phyloP scores from a whole-genome alignment of 2,113 vertebrate species.

The Aphyosemion australe region DNA sequence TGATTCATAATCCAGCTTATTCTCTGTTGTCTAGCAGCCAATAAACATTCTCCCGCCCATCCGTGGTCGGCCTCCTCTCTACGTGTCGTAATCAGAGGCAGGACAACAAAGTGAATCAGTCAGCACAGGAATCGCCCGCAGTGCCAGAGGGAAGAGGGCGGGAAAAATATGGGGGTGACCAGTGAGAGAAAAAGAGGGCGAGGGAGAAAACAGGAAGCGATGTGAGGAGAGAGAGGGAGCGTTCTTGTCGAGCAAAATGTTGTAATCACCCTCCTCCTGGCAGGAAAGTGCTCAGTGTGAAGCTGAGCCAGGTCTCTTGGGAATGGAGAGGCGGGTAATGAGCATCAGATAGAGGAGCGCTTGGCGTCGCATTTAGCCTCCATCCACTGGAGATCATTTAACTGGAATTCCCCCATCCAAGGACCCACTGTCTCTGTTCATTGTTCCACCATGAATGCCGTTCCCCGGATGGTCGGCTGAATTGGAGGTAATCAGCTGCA shows the following conservation, averaged over 20 bases:
- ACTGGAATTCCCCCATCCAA: constrained; percentile 33
- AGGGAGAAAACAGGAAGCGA: constrained; percentile 40
- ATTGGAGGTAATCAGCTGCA: constrained; percentile 65
- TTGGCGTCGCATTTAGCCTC: constrained; percentile 60
- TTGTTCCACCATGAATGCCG: constrained; percentile 44
- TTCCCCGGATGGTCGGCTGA: constrained; percentile 41
- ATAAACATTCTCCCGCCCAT: constrained; percentile 43
- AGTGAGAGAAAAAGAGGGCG: constrained; percentile 20
- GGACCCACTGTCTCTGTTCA: constrained; percentile 33
- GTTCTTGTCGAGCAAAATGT: constrained; percentile 71
- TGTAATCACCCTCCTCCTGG: constrained; percentile 77
- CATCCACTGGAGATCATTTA: constrained; percentile 71
- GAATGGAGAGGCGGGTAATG: constrained; percentile 71
- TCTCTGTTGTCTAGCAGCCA: constrained; percentile 42
- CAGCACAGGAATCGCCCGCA: constrained; percentile 13
- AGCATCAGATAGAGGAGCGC: constrained; percentile 66
- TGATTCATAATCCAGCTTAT: constrained; percentile 53
- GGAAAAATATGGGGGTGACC: constrained; percentile 31
- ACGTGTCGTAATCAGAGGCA: constrained; percentile 43
- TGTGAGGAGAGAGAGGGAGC: constrained; percentile 36
- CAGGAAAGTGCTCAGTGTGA: constrained; percentile 63
- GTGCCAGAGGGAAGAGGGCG: constrained; percentile 9
- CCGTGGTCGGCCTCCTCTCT: constrained; percentile 32
- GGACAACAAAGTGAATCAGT: constrained; percentile 56
- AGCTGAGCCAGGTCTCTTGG: constrained; percentile 64